A percentile compares a stretch with the other conserved stretches of the same genome.
These are phyloP conservation scores for Crossaster papposus DNA, from an alignment of 53 echinoderm and acorn worm genomes.

Conservation along the genomic window DNA sequence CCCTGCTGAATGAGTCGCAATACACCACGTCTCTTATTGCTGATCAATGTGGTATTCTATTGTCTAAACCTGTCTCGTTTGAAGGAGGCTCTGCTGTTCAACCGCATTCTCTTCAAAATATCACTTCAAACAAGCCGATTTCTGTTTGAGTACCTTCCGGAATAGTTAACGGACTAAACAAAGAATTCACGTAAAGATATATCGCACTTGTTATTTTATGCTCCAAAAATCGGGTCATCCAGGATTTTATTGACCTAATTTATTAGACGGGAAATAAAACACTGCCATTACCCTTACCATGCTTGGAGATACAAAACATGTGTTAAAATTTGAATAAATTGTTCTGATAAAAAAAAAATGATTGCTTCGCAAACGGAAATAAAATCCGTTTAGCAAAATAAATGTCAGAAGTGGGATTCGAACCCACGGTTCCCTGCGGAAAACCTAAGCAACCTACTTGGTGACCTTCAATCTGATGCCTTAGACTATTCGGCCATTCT, in stretches of 20 bases:
- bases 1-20: too few species aligned
- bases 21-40: not conserved
- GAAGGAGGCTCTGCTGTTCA: not conserved
- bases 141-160: too few species aligned
- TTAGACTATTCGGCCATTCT: slow-evolving; percentile 45
- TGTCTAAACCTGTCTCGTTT: not conserved
- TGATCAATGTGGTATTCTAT: not conserved
- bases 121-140: not conserved
- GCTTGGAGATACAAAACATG: not conserved
- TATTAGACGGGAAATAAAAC: not conserved
- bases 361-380: not conserved
- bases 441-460: slow-evolving; percentile 3
- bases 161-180: too few species aligned
- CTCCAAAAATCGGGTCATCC: not conserved
- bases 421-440: slow-evolving; percentile 6
- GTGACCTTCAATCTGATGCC: slow-evolving; percentile 25
- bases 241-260: not conserved
- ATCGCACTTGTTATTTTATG: too few species aligned
- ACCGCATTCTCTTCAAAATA: not conserved
- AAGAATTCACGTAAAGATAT: too few species aligned
- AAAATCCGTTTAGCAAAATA: not conserved
- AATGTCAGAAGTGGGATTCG: slow-evolving; percentile 11
- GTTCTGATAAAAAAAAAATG: too few species aligned
- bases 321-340: too few species aligned
- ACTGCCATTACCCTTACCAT: not conserved